Base-by-base conservation (phyloP, 35 echinoderm and acorn worm genomes). In the Patiria miniata region DNA sequence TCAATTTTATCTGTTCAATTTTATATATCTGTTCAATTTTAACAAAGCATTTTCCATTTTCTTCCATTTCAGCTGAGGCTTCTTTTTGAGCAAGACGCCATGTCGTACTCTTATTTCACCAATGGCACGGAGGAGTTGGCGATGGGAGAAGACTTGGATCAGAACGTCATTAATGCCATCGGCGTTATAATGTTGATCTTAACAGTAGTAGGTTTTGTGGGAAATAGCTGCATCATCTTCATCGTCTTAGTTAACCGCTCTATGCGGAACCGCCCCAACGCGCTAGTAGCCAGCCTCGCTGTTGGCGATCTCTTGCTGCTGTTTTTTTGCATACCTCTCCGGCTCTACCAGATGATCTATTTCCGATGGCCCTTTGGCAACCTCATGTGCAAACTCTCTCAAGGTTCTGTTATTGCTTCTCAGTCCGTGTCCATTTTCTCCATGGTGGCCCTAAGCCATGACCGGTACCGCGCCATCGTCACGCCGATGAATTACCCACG, bases 401-500 rank as follows among this genome's bases (percentile, higher is more conserved):
- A 42, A 17, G 53, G 61, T 7, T 81, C 89, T 16, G 26, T 32
- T 26, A 82, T 89, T 33, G 61, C 85, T 19, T 89, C 86, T 2
- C 81, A 84, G 28, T 79, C 87, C 26, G 92, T 94, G 7, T 90
- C 87, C 1, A 87, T 94, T 12, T 82, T 94, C 29, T 90, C 92
- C 6, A 61, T 94, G 37, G 82, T 68, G 17, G 92, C 92, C 2
- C 82, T 94, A 34, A 94, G 92, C 34, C 83, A 81, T 51, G 92
- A 94, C 32, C 69, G 92, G 40, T 94, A 90, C 87, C 83, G 89
- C 14, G 92, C 92, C 5, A 94, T 94, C 37, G 92, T 94, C n/a
- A 82, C 81, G 0, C 92, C 92, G 0, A 94, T 94, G 86, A 88
- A 89, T 36, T 81, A 87, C 37, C 61, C 81, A 23, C 59, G 81